Evolutionary conservation across 2,113 vertebrate genomes (phyloP), one percentile per base, ranked within the genome.

Genomic region (Terrapene triunguis): DNA sequence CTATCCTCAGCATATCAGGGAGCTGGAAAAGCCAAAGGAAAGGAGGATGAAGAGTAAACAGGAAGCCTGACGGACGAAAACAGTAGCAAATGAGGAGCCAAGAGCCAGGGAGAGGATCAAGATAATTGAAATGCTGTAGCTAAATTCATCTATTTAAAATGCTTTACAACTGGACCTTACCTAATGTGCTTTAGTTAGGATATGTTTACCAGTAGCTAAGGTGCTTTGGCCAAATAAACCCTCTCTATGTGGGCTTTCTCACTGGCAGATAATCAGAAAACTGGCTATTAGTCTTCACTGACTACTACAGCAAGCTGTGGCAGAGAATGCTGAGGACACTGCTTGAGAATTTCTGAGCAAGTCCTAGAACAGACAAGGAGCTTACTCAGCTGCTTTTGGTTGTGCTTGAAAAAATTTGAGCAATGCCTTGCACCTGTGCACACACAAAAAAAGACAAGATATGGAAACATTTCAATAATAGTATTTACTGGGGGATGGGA

Each of bases 171-270:
- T 57, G 57, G 22, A 25, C 84, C 10, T 72, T 8, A 53, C 17
- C 4, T 17, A 47, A 80, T 72, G 27, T 32, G n/a, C 10, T 2
- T 69, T 83, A 44, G 10, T 13, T 25, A 42, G 42, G 72, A 42
- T 47, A 12, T 78, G 21, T 74, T 57, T 57, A 65, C 72, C 5
- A 47, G 2, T 6, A 13, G 24, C 4, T 3, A 74, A 24, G 10
- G 1, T 14, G 55, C 1, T 79, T 92, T 42, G 14, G 12, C 5
- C 19, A 94, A 85, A 88, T 54, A 44, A 87, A 89, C 81, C 3
- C 21, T 74, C 0, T 0, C 6, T 50, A 2, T 82, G 1, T 42
- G 72, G 38, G 72, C 42, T 85, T 32, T 88, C 59, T n/a, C 2
- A 1, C 11, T 85, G 6, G 2, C n/a, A 25, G 55, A 32, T 48